Base-by-base conservation (phyloP, 2,888 invertebrate species). In the Tupiocoris notatus region DNA sequence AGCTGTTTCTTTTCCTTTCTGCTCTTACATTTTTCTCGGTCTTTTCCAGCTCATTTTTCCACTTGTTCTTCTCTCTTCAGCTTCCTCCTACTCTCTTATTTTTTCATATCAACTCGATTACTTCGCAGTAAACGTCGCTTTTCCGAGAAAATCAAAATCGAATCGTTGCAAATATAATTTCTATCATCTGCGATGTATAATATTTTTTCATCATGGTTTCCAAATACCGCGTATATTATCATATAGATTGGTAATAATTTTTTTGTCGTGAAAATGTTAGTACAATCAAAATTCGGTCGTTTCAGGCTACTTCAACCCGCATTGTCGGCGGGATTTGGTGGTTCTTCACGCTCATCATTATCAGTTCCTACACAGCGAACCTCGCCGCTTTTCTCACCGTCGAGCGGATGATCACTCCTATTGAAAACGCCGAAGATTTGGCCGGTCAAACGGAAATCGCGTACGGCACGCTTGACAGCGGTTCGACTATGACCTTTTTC, bases 361-460 rank as follows among this genome's bases (percentile, higher is more conserved):
- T 95, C 80, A 92, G 94, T 0, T 95, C 95, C 1, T 95, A 95
- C 84, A 95, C 95, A 0, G 95, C 95, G 12, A 95, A 96, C 84
- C 86, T 96, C 81, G 95, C 95, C 0, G 95, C 95, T 21, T 96
- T 95, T 84, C 86, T 95, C 22, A 96, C 95, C 0, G 94, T 95
- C 0, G 94, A 95, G 83, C 86, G 94, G 75, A 93, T 94, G 92
- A 91, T 91, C 65, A 92, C 93, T 25, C 93, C 94, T 0, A 94
- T 95, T 74, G 91, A 94, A 83, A 91, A 90, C 82, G 92, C 93
- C 0, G 93, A 94, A 81, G 95, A 95, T 84, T 86, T 95, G 78
- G 92, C 92, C 0, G 89, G 89, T 57, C 94, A 94, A 83, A 91
- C 91, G 0, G 91, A 92, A 79, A 95, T 96, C 80, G 86, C 90